Evolutionary conservation across 1,140 invertebrate species (phyloP).

Genomic region (Hyles vespertilio): DNA sequence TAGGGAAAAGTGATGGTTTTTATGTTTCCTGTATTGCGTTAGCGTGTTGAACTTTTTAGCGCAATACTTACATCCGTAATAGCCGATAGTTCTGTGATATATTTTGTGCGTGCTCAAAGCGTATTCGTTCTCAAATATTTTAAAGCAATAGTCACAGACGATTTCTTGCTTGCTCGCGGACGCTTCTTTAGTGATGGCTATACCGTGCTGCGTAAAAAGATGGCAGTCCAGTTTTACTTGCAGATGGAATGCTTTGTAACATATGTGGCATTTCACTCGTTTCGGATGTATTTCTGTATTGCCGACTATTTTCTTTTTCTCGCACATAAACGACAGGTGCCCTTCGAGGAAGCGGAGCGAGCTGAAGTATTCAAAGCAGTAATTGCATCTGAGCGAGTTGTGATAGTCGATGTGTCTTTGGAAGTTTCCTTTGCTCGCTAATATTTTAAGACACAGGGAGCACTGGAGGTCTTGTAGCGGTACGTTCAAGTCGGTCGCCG

Average conservation of each 20-base stretch:
- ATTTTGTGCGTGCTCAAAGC: slow-evolving; percentile 58
- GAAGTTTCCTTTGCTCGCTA: slow-evolving; percentile 65
- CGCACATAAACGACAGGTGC: slow-evolving; percentile 63
- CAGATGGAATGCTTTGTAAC: slow-evolving; percentile 71
- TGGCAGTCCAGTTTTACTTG: slow-evolving; percentile 73
- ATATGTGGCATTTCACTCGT: slow-evolving; percentile 65
- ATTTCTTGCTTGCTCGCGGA: slow-evolving; percentile 42
- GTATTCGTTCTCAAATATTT: slow-evolving; percentile 63
- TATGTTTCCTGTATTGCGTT: slow-evolving; percentile 61
- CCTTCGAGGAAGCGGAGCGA: slow-evolving; percentile 62
- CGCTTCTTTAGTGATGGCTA: slow-evolving; percentile 44
- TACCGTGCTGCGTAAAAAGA: slow-evolving; percentile 58
- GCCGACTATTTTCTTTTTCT: slow-evolving; percentile 64
- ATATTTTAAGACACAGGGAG: slow-evolving; percentile 65
- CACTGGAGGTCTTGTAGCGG: slow-evolving; percentile 67
- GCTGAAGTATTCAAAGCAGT: slow-evolving; percentile 71
- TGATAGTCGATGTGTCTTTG: slow-evolving; percentile 70
- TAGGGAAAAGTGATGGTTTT: slow-evolving; percentile 59
- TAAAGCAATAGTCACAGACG: slow-evolving; percentile 72
- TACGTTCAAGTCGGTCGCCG: slow-evolving; percentile 35
- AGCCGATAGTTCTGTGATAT: slow-evolving; percentile 61
- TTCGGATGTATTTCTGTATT: slow-evolving; percentile 62
- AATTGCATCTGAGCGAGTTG: slow-evolving; percentile 70
- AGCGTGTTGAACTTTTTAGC: slow-evolving; percentile 60
- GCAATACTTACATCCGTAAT: slow-evolving; percentile 69